Conservation (phyloP, 2,888 invertebrate genomes). For the Thymelicus sylvestris region DNA sequence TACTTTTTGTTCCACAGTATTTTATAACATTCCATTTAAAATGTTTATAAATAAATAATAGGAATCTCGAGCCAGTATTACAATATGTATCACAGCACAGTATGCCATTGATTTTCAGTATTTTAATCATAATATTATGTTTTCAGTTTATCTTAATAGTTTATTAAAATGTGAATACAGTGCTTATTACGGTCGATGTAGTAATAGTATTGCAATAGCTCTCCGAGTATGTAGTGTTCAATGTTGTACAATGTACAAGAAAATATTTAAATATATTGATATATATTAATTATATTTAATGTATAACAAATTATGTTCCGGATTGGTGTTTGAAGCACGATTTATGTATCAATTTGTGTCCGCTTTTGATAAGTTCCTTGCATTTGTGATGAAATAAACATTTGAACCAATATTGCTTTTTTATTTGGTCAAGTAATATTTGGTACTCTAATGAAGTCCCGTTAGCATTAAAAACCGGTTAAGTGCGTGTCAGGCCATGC, state of each 20-base stretch:
- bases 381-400: conserved; percentile 38
- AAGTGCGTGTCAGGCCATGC: no score
- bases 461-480: no score
- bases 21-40: conserved; percentile 17
- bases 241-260: no score
- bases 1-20: not conserved
- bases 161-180: not conserved
- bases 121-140: not conserved
- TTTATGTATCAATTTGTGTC: conserved; percentile 8
- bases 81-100: not conserved
- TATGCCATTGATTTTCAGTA: conserved; percentile 18
- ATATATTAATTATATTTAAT: no score
- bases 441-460: no score
- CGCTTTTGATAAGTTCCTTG: conserved; percentile 24
- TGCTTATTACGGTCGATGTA: conserved; percentile 3
- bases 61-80: conserved; percentile 20
- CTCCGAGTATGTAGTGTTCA: no score
- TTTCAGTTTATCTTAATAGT: no score
- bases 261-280: no score
- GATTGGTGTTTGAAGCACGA: not conserved
- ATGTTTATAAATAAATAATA: not conserved
- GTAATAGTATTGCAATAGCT: no score
- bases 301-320: not conserved
- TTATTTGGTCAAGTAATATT: not conserved
- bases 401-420: conserved; percentile 1